These are phyloP conservation scores for Paramacrobiotus metropolitanus DNA, from an alignment of 1,140 invertebrate genomes.

Conservation along the genomic window DNA sequence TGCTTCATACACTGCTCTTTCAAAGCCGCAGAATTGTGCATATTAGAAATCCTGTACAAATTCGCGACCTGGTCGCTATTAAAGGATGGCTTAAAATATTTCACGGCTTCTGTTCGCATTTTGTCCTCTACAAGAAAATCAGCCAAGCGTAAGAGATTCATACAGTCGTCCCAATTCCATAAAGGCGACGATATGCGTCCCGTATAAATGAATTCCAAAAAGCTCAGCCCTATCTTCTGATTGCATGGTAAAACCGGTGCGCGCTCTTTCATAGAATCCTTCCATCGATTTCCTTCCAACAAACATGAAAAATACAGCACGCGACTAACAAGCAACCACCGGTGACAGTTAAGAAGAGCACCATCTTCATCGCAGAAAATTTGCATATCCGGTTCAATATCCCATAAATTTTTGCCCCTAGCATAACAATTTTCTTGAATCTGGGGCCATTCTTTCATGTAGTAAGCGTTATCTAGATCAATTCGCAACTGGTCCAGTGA, in stretches of 20 bases:
- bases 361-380: neutral
- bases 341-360: neutral
- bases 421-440: neutral
- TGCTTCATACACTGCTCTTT: conserved; percentile 41
- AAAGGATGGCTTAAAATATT: neutral
- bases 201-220: neutral
- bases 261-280: neutral
- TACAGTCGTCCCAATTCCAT: neutral
- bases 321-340: neutral
- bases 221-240: neutral
- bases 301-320: neutral
- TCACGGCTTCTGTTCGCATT: neutral
- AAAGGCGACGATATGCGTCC: neutral
- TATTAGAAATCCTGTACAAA: conserved; percentile 10
- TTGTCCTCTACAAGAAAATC: neutral
- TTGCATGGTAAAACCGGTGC: neutral
- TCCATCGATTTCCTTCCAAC: neutral
- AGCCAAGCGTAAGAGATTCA: neutral
- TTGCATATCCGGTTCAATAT: neutral
- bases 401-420: neutral
- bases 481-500: neutral
- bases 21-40: conserved; percentile 38
- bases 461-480: neutral
- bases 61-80: neutral
- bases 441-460: neutral